Evolutionary conservation across 23 tunicate genomes (phyloP), one percentile per base, ranked within the genome.

Genomic region (Aplidium turbinatum): DNA sequence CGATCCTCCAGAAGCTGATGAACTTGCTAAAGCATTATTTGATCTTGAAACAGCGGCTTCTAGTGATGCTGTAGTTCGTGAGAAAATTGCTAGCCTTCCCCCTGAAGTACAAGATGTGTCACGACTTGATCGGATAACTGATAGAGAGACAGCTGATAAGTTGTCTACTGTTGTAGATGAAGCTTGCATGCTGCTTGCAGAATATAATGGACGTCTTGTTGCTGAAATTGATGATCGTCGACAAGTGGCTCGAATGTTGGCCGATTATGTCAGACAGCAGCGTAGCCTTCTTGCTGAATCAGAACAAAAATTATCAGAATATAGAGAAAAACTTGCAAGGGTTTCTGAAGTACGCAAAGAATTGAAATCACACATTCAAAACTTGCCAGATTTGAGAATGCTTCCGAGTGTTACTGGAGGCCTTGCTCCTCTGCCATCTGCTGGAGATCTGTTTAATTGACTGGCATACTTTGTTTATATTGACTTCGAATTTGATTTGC

Each of bases 351-450:
- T 84, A 0, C 64, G 91, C 26, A 91, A 84, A 58, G 91, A 91
- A 31, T 75, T 91, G 38, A 84, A 91, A 47, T 76, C 91, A 18
- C 97, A 91, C 47, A 70, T 91, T 33, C 86, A 91, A 65, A 91
- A 81, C 62, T 47, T 91, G 33, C 97, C 97, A 4, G 97, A 91
- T 79, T 57, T 91, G 25, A 75, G 91, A 47, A 91, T 84, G 92
- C 76, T 91, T 22, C 89, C 89, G 21, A 90, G 89, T 78, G 97
- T 82, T 3, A 89, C 96, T 0, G 96, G 96, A 5, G 89, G 89
- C 6, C 64, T 89, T 23, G 96, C 96, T 31, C 96, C 96, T 5
- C 68, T 89, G 54, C 96, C 96, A 30, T 89, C 96, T 1, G 96
- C 96, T 50, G 96, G 96, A 0, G 96, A 89, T 40, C 53, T 89